Base-by-base conservation (phyloP, 2,113 vertebrate genomes). In the Phoenicopterus ruber region DNA sequence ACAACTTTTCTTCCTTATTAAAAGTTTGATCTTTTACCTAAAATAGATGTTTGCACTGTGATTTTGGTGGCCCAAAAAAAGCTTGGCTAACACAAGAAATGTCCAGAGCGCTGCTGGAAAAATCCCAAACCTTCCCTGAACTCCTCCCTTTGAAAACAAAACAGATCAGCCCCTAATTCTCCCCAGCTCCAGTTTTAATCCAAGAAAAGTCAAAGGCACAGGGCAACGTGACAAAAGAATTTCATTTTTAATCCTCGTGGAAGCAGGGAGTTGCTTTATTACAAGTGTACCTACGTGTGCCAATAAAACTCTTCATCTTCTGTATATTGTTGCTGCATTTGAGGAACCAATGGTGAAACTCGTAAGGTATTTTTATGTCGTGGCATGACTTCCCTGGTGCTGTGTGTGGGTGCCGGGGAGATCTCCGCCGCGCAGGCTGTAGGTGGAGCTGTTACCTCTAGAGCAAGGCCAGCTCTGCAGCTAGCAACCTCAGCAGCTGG, bases 11-110 rank as follows among this genome's bases (percentile, higher is more conserved):
- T 96, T 99, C 99, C 89, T 96, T 98, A 55, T 99, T 98, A 94
- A 99, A 99, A 31, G 98, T 98, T 97, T 98, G 98, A 91, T 99
- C 99, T 98, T 98, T 99, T 80, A 99, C 99, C 99, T 99, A 83
- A 79, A 98, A 96, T 49, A 95, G 49, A 96, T 17, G 58, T 74
- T 79, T 81, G 34, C 40, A 38, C 20, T 32, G 65, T 94, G 73
- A 87, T 72, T 94, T 91, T 65, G 47, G 66, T 84, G 85, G 76
- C 38, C 86, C 17, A 32, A 50, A 86, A 86, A 49, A 16, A 89
- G 52, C 21, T 57, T 84, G 31, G 38, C 46, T 71, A 81, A 90
- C 31, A 40, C 95, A 89, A 89, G 62, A 80, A 89, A 59, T 4
- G 6, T 9, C 44, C 70, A 44, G 16, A 58, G 13, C 1, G 0